Conservation (phyloP, 2,113 vertebrate genomes). For the Oreotragus oreotragus region DNA sequence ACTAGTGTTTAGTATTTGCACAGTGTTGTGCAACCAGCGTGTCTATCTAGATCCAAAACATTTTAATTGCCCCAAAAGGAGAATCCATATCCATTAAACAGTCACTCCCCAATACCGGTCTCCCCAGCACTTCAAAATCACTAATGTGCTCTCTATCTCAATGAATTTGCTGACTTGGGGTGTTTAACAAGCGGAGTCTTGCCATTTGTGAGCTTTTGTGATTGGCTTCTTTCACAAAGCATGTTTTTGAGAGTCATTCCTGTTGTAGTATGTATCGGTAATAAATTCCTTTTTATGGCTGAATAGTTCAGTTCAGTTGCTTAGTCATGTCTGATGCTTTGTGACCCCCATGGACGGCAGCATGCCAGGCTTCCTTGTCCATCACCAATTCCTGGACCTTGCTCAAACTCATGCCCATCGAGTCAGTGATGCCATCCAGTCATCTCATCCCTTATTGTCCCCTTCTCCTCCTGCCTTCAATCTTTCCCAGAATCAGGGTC, state of each 20-base stretch:
- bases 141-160: not conserved
- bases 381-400: not conserved
- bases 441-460: not conserved
- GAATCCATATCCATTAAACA: not conserved
- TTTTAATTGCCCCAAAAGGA: not conserved
- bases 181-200: not conserved
- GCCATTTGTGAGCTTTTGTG: not conserved
- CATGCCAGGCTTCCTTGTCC: not conserved
- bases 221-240: not conserved
- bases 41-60: no score
- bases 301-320: not conserved
- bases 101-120: not conserved
- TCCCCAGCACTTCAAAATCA: not conserved
- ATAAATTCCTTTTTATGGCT: not conserved
- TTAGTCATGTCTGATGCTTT: accelerated
- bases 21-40: not conserved
- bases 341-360: not conserved
- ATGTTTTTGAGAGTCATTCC: not conserved
- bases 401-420: not conserved
- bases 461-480: not conserved
- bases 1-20: not conserved
- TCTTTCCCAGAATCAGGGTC: not conserved
- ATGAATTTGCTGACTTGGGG: not conserved
- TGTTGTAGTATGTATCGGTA: not conserved
- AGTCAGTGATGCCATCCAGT: not conserved